Conservation (phyloP, 23 tunicate species). For the Pegea sp. region DNA sequence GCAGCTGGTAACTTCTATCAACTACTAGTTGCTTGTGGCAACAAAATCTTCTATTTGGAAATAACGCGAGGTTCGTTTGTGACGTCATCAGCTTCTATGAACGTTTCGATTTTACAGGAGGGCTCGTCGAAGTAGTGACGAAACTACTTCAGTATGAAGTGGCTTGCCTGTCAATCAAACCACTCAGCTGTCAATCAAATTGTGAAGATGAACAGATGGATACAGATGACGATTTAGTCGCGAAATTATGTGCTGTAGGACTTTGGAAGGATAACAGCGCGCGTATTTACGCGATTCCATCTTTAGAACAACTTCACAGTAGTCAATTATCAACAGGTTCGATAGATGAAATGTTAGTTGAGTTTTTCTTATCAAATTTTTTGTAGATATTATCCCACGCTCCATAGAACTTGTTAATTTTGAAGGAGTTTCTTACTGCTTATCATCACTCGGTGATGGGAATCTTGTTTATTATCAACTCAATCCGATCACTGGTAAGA, state of each 20-base stretch:
- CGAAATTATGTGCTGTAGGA: slow-evolving; percentile 61
- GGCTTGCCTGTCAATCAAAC: slow-evolving; percentile 65
- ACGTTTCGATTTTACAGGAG: slow-evolving; percentile 9
- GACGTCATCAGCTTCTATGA: background rate
- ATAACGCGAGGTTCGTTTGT: too few relatives aligned
- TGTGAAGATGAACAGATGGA: slow-evolving; percentile 5
- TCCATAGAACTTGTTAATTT: slow-evolving; percentile 66
- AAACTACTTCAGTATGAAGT: slow-evolving; percentile 47
- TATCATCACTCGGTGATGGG: slow-evolving; percentile 91
- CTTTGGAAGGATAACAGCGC: slow-evolving; percentile 91
- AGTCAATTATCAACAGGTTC: background rate
- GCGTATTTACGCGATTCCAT: slow-evolving; percentile 33
- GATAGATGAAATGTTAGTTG: background rate
- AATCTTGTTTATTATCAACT: slow-evolving; percentile 58
- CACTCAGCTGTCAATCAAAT: slow-evolving; percentile 9
- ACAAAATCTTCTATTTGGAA: slow-evolving; percentile 44
- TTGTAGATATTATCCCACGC: slow-evolving; percentile 78
- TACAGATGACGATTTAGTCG: slow-evolving; percentile 1
- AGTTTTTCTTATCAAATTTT: background rate
- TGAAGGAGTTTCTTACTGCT: slow-evolving; percentile 59
- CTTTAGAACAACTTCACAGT: too few relatives aligned
- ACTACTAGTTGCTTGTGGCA: slow-evolving; percentile 54
- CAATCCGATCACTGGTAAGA: slow-evolving; percentile 20
- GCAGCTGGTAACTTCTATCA: slow-evolving; percentile 67
- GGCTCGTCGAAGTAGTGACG: slow-evolving; percentile 4